Evolutionary conservation across 2,113 vertebrate genomes (phyloP).

Genomic region (Otocyon megalotis): DNA sequence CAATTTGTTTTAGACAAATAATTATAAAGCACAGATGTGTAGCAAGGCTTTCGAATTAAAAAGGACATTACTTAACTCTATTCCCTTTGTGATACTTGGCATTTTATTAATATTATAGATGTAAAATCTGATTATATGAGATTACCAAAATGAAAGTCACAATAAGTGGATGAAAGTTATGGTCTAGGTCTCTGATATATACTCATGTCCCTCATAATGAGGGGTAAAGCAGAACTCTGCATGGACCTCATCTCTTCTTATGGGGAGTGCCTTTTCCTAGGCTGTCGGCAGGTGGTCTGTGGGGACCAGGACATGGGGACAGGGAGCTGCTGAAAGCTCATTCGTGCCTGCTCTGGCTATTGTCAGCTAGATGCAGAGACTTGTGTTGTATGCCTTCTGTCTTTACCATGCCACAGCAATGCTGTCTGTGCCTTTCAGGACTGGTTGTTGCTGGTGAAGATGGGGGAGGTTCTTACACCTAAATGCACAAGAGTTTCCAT

Average conservation of each 20-base stretch:
- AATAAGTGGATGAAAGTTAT: background rate
- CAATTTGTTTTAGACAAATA: constrained; percentile 77
- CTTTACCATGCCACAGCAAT: background rate
- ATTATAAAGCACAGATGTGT: constrained; percentile 55
- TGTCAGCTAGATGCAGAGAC: background rate
- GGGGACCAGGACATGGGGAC: background rate
- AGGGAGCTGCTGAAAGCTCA: background rate
- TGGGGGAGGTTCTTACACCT: background rate
- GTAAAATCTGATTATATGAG: constrained; percentile 42
- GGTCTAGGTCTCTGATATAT: background rate
- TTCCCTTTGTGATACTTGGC: background rate
- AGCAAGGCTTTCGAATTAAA: constrained; percentile 63
- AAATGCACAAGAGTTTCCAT: background rate
- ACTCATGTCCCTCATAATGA: background rate
- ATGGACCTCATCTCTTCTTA: background rate
- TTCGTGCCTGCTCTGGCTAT: background rate
- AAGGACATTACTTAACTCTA: constrained; percentile 64
- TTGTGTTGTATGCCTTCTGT: background rate
- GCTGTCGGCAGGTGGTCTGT: background rate
- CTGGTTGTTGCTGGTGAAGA: background rate
- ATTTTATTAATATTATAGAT: constrained; percentile 75
- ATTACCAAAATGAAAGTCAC: constrained; percentile 47
- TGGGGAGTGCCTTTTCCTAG: background rate
- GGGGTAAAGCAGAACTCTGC: background rate
- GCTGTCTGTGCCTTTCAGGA: background rate